Base-by-base conservation (phyloP, 2,113 vertebrate species). In the Oostethus manadensis region DNA sequence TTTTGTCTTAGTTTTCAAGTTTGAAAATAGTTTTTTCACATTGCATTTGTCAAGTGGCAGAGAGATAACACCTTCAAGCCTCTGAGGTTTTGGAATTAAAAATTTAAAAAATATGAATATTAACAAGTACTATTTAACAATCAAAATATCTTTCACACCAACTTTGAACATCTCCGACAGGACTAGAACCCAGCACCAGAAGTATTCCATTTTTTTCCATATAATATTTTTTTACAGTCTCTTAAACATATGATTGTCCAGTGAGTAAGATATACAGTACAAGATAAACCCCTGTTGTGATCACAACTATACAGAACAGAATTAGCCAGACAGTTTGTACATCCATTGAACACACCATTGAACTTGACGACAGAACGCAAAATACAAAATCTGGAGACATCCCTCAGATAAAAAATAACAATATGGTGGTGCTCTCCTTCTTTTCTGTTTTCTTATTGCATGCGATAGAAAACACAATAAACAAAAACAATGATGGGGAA, bases 201-300 rank as follows among this genome's bases (percentile, higher is more conserved):
- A 70, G 59, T 73, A 57, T 77, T 77, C 62, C 60, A 58, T 67
- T 76, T 74, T 53, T 64, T 67, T 75, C 67, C 59, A 60, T 63
- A 74, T 77, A 51, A 65, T 79, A 5, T 76, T 83, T 81, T 69
- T 84, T 82, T 86, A 82, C 79, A 85, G 67, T 77, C 76, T 80
- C 67, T 76, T 74, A 66, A 72, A 83, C 47, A 20, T 66, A 75
- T 88, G 86, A 88, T 88, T 88, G 86, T 88, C 86, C 86, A 84
- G 81, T 88, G 83, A 86, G 77, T 83, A 81, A 54, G 75, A 83
- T 88, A 80, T 86, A 88, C 86, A 88, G 86, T 88, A 88, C 86
- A 82, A 84, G 84, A 88, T 87, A 84, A 85, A 88, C 82, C 86
- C 88, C 85, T 87, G 85, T 86, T 79, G 83, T 83, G 73, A 81